Conservation (phyloP, 2,797 vertebrate species). For the Bucorvus abyssinicus region DNA sequence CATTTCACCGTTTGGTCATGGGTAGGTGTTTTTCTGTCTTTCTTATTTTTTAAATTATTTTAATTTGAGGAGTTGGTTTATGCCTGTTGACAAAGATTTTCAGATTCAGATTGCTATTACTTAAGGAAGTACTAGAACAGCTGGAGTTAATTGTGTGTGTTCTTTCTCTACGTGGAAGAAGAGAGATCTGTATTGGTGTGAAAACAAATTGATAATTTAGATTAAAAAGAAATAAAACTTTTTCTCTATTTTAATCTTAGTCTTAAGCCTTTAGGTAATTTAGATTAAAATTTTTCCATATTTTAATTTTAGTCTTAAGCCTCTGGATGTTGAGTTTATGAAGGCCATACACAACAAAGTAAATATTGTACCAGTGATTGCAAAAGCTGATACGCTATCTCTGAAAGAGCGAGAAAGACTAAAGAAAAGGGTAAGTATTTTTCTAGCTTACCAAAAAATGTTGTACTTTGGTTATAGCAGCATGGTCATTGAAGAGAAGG, state of each 20-base stretch:
- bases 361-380: constrained; percentile 97
- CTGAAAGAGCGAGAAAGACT: constrained; percentile 93
- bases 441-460: background rate
- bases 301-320: constrained; percentile 85
- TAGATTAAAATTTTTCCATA: background rate
- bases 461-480: background rate
- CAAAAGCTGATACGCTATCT: constrained; percentile 96
- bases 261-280: constrained; percentile 83
- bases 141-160: background rate
- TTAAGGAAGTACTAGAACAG: background rate
- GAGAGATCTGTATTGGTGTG: background rate
- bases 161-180: background rate
- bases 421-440: constrained; percentile 88
- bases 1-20: constrained; percentile 97
- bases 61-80: background rate
- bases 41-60: background rate
- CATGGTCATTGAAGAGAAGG: background rate
- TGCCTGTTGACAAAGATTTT: background rate
- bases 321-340: constrained; percentile 97
- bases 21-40: constrained; percentile 75
- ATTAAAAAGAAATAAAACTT: background rate
- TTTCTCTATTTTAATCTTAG: constrained; percentile 62
- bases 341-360: constrained; percentile 99
- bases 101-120: background rate
- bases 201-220: background rate